Percentiles rank a stretch among this genome's conserved stretches.
Evolutionary conservation across 2,113 vertebrate species (phyloP).

Genomic region (Tetrax tetrax): DNA sequence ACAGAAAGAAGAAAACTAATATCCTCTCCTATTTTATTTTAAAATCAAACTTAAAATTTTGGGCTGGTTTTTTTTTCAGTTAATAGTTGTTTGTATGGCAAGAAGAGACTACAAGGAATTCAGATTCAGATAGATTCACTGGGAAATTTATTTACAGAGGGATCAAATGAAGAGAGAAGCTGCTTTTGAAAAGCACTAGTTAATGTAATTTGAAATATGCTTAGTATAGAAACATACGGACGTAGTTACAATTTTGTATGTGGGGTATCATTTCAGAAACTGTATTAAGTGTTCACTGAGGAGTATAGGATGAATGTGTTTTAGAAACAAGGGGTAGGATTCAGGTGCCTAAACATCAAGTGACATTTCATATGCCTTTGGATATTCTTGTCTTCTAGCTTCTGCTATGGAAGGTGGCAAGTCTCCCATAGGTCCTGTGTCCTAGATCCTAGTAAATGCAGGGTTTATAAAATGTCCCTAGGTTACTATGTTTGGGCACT

Average conservation of each 20-base stretch:
- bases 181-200: not conserved
- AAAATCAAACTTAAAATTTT: not conserved
- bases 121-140: not conserved
- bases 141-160: not conserved
- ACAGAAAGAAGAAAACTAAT: not conserved
- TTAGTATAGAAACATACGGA: not conserved
- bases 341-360: not conserved
- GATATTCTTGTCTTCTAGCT: not conserved
- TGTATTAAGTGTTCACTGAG: not conserved
- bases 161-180: not conserved
- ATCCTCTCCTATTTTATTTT: not conserved
- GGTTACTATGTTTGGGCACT: not conserved
- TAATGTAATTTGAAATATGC: not conserved
- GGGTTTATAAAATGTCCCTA: not conserved
- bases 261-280: not conserved
- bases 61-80: not conserved
- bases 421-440: not conserved
- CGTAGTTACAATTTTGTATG: not conserved
- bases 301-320: not conserved
- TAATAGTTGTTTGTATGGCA: not conserved
- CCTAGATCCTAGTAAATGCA: not conserved
- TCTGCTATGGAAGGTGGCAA: not conserved
- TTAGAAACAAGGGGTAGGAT: not conserved
- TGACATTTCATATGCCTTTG: not conserved
- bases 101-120: not conserved